Base-by-base conservation (phyloP, 2,888 invertebrate genomes). In the Girardia tigrina region DNA sequence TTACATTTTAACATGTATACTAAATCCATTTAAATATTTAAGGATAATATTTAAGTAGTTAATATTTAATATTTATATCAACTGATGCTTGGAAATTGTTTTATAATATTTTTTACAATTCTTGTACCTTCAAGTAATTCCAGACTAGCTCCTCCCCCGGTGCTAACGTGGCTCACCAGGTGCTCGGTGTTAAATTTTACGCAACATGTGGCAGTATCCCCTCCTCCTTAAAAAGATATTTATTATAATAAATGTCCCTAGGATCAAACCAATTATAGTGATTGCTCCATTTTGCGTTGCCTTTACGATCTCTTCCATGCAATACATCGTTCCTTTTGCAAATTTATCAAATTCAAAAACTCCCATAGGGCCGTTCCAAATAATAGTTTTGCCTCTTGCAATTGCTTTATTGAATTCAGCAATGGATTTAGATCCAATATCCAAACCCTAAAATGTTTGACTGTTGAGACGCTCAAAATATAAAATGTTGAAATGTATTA, bases 351-450 rank as follows among this genome's bases (percentile, higher is more conserved):
- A 95, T 85, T 99, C 98, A 84, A 98, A 99, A 12, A 98, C 98
- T 75, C 98, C 98, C 75, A 92, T 90, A 0, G 98, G 98, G 23
- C 97, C 98, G 85, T 99, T 99, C 98, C 98, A 98, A 0, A 98
- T 94, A 82, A 99, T 92, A 1, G 92, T 90, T 86, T 95, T 97
- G 28, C 97, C 91, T 78, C 90, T 88, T 0, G 88, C 87, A 79
- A 98, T 89, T 16, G 91, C 91, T 72, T 89, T 90, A 79, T 81
- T 79, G 80, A 98, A 95, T 0, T 89, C 82, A 80, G 89, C 90
- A 77, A 88, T 87, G 0, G 91, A 89, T 83, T 92, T 90, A 70
- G 91, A 91, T 56, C 98, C 98, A 78, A 92, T 88, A 83, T 98
- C 97, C 76, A 98, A 87, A 75, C 97, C 97, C 36, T 36, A 36